Evolutionary conservation across 1,140 invertebrate species (phyloP).

Genomic region (Pseudomyrmex pallidus): DNA sequence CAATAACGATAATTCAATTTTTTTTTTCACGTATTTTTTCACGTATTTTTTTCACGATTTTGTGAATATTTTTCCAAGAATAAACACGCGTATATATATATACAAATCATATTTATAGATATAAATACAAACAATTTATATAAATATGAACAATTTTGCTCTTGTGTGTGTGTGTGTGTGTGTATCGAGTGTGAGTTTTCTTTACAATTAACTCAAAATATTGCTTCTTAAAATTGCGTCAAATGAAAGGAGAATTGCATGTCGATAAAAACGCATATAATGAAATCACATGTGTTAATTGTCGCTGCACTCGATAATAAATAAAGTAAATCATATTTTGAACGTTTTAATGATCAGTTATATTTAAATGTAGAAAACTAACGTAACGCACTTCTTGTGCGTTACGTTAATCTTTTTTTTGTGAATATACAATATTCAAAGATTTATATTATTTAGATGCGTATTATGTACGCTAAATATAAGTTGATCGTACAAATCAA

Average conservation of each 20-base stretch:
- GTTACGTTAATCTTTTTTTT: neutral
- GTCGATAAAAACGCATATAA: constrained; percentile 3
- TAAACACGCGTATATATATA: neutral
- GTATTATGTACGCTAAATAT: too few relatives aligned
- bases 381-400: too few relatives aligned
- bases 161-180: too few relatives aligned
- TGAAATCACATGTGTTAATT: neutral
- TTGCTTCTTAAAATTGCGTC: constrained; percentile 12
- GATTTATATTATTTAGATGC: too few relatives aligned
- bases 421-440: too few relatives aligned
- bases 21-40: neutral
- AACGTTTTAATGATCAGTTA: neutral
- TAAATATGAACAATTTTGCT: too few relatives aligned
- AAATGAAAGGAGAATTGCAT: constrained; percentile 1
- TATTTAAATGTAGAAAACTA: neutral
- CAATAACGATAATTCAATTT: constrained; percentile 32
- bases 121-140: too few relatives aligned
- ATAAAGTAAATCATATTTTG: neutral
- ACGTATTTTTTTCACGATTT: constrained; percentile 34
- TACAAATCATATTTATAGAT: too few relatives aligned
- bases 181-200: too few relatives aligned
- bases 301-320: neutral
- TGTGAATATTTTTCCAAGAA: constrained; percentile 16
- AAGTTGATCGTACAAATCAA: neutral
- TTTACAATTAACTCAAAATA: neutral